Base-by-base conservation (phyloP, 1,140 invertebrate genomes). In the Aphelinus atriplicis region DNA sequence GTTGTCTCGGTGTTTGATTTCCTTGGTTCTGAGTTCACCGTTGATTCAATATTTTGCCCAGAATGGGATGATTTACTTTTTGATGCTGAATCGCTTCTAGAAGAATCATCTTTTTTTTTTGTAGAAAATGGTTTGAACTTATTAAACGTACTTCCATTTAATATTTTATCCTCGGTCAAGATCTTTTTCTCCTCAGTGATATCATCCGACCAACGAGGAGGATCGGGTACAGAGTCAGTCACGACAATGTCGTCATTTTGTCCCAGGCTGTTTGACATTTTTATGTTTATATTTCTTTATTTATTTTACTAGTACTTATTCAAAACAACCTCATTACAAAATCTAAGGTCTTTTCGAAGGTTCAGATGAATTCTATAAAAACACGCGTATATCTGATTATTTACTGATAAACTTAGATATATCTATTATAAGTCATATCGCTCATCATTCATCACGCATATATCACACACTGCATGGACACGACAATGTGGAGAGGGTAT, bases 1-100 rank as follows among this genome's bases (percentile, higher is more conserved):
- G 83, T 75, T 7, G 79, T 67, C 69, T 77, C 9, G 71, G 60
- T 6, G 63, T 67, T 72, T 68, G 56, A 7, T 7, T 71, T 75
- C 66, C 62, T 47, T 7, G 61, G 57, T 60, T 68, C 47, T 63
- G 69, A 63, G 55, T 55, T 65, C 10, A 45, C 45, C 51, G 47
- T 73, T 3, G 60, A 4, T 47, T 57, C n/a, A 10, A 42, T 50
- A 42, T n/a, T 73, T 73, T 45, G 51, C 0, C 26, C 26, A 26
- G 26, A n/a, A 47, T 51, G 43, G 2, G 46, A 43, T 48, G 7
- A n/a, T 66, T 66, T 66, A 58, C 46, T 65, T 70, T 26, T 26
- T 26, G 26, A 26, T 26, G 60, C 46, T 56, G 63, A 58, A 68
- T 77, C 50, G 46, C 55, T 71, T 50, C 55, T n/a, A 9, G 45